These are phyloP conservation scores for Gandaritis pyraliata DNA, from an alignment of 2,888 invertebrate species.

Conservation along the genomic window DNA sequence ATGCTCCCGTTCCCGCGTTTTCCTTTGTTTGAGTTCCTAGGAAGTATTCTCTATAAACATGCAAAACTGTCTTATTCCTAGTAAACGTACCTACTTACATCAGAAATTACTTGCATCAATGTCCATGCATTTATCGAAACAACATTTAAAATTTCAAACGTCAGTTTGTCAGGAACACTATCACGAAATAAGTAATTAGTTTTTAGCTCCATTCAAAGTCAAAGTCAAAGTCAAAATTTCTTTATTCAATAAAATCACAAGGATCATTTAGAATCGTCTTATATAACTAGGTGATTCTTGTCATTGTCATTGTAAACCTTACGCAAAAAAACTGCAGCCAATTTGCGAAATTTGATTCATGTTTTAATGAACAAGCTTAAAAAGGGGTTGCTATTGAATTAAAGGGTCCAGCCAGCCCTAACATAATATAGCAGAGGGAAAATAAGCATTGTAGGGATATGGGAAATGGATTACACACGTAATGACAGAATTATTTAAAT, in stretches of 20 bases:
- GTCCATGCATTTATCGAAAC: too few species aligned
- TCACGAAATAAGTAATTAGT: neutral
- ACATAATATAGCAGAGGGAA: conserved; percentile 10
- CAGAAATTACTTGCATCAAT: too few species aligned
- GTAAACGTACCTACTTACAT: conserved; percentile 3
- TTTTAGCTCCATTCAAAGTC: neutral
- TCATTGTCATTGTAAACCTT: conserved; percentile 6
- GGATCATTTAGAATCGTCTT: too few species aligned
- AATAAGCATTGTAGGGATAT: neutral
- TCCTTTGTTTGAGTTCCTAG: conserved; percentile 37
- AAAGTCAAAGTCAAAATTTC: too few species aligned
- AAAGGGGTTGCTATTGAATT: conserved; percentile 25
- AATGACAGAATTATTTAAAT: too few species aligned
- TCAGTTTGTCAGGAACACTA: neutral
- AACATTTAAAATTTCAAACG: too few species aligned
- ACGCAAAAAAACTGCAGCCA: conserved; percentile 11
- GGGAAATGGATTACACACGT: too few species aligned
- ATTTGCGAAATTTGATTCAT: conserved; percentile 29
- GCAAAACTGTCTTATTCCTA: conserved; percentile 4
- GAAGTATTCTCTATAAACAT: conserved; percentile 31
- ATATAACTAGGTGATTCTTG: too few species aligned
- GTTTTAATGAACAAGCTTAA: conserved; percentile 27
- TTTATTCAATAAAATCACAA: too few species aligned
- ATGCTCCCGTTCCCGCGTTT: conserved; percentile 19
- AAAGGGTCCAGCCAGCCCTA: conserved; percentile 20